Evolutionary conservation across 2,888 invertebrate genomes (phyloP).

Genomic region (Argynnis bischoffii): DNA sequence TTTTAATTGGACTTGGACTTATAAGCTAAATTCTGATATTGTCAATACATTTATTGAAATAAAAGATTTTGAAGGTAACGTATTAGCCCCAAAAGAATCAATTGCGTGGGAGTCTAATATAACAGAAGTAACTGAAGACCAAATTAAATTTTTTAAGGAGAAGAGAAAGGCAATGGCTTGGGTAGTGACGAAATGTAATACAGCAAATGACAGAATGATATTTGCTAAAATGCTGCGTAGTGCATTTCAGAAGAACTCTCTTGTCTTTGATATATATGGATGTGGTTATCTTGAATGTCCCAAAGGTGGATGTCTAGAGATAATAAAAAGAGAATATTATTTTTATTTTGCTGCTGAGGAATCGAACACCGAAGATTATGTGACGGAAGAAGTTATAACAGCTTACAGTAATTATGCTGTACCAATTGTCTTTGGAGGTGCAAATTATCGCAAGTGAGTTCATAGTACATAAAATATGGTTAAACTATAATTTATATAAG

Average conservation of each 20-base stretch:
- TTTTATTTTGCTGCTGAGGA: constrained; percentile 65
- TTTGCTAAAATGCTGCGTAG: constrained; percentile 60
- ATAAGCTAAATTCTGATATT: constrained; percentile 68
- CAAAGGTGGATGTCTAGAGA: constrained; percentile 47
- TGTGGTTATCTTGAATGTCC: constrained; percentile 56
- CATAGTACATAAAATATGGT: too few relatives aligned
- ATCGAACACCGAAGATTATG: constrained; percentile 59
- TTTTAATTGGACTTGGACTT: constrained; percentile 77
- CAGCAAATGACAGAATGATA: constrained; percentile 39
- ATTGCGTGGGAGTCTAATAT: constrained; percentile 48
- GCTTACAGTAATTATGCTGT: constrained; percentile 82
- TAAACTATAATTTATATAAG: too few relatives aligned
- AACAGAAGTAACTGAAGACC: constrained; percentile 37
- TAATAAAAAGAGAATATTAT: constrained; percentile 54
- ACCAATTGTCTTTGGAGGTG: constrained; percentile 85
- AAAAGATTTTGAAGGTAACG: constrained; percentile 49
- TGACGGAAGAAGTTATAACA: constrained; percentile 61
- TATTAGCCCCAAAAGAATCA: constrained; percentile 54
- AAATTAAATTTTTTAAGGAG: constrained; percentile 45
- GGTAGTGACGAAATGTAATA: constrained; percentile 52
- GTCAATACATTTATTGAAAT: constrained; percentile 66
- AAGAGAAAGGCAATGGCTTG: constrained; percentile 44
- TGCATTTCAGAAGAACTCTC: constrained; percentile 57
- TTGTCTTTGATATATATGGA: constrained; percentile 76
- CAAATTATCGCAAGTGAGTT: constrained; percentile 80